Evolutionary conservation across 2,888 invertebrate genomes (phyloP).

Genomic region (Onthophagus sagittarius): DNA sequence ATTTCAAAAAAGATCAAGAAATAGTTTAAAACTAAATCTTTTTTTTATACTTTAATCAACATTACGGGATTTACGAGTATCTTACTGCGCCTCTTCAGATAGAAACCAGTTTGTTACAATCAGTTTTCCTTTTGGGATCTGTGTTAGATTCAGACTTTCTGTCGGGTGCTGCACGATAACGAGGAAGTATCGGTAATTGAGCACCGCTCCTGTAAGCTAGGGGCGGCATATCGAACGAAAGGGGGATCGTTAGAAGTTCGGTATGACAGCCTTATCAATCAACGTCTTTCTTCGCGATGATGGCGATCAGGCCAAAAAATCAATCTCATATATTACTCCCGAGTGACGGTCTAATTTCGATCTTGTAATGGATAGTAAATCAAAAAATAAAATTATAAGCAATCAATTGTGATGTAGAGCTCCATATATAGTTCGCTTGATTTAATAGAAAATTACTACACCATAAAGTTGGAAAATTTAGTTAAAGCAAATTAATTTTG

Average conservation of each 20-base stretch:
- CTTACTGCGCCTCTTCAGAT: too few relatives aligned
- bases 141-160: conserved; percentile 2
- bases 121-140: background rate
- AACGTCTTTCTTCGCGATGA: background rate
- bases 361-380: background rate
- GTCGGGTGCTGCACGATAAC: conserved; percentile 14
- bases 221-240: conserved; percentile 14
- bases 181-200: conserved; percentile 22
- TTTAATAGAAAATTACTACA: too few relatives aligned
- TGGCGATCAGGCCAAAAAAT: background rate
- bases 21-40: too few relatives aligned
- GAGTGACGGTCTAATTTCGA: background rate
- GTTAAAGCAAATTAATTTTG: too few relatives aligned
- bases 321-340: background rate
- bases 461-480: too few relatives aligned
- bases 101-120: background rate
- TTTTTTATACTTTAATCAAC: too few relatives aligned
- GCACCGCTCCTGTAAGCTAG: conserved; percentile 14
- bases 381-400: background rate
- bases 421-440: too few relatives aligned
- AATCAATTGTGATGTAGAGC: too few relatives aligned
- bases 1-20: too few relatives aligned
- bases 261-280: conserved; percentile 20
- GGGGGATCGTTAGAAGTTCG: conserved; percentile 14
- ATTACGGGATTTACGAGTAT: too few relatives aligned